These are phyloP conservation scores for Rhopalosiphum maidis DNA, from an alignment of 1,140 invertebrate species.

Conservation along the genomic window DNA sequence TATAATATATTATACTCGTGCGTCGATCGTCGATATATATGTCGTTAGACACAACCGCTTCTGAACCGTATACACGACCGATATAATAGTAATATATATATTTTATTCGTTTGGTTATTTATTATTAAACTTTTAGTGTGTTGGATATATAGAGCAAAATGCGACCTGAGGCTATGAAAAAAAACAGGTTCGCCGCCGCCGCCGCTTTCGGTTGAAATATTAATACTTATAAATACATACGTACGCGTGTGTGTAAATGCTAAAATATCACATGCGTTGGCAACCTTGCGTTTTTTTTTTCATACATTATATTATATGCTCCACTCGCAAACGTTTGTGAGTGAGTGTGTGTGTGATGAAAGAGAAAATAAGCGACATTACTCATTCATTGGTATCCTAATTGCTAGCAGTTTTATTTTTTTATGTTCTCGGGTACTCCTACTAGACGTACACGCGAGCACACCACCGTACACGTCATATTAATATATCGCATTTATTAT, in stretches of 20 bases:
- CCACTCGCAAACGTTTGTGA: not conserved
- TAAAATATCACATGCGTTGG: slow-evolving; percentile 41
- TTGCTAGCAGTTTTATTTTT: not conserved
- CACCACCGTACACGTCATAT: not conserved
- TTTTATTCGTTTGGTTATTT: not conserved
- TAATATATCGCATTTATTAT: not conserved
- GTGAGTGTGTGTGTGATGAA: slow-evolving; percentile 31
- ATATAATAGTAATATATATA: not conserved
- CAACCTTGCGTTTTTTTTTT: slow-evolving; percentile 50
- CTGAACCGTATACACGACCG: not conserved
- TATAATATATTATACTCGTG: not conserved
- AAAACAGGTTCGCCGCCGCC: slow-evolving; percentile 14
- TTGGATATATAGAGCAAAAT: slow-evolving; percentile 51
- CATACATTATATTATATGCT: not conserved
- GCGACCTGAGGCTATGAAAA: slow-evolving; percentile 29
- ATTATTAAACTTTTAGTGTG: not conserved
- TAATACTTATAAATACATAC: not conserved
- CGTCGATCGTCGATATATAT: not conserved
- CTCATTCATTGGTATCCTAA: slow-evolving; percentile 25
- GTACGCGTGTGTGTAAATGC: not conserved
- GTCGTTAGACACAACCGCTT: slow-evolving; percentile 26
- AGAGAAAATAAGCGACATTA: slow-evolving; percentile 50
- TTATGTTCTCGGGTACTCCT: not conserved
- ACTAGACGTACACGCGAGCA: not conserved
- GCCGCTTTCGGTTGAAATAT: slow-evolving; percentile 47